Evolutionary conservation across 1,140 invertebrate species (phyloP), one percentile per base, ranked within the genome.

Genomic region (Scaptomyza pallida): DNA sequence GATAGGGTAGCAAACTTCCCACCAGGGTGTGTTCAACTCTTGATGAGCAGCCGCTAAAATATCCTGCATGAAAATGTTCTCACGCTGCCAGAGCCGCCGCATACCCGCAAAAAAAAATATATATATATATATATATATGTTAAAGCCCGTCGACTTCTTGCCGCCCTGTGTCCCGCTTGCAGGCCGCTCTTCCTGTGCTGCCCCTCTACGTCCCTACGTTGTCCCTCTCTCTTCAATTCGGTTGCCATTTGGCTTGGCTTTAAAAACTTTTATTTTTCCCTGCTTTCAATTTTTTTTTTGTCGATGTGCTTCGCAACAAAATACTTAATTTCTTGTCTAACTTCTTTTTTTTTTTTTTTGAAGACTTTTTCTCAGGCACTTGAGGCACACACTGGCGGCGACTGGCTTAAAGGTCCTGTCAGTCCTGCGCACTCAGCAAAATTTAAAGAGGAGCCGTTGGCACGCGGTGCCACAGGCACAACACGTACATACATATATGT

Each of bases 1-100:
- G 78, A 78, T 82, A 72, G 82, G 78, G 78, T 88, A 88, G 78
- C 60, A 79, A 73, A 89, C 83, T 89, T 89, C 78, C 82, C 82
- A 86, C 75, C 82, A 82, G 82, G 82, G 82, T 86, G 82, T 86
- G 82, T 86, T 88, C 78, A 80, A 88, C 82, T 81, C 82, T 78
- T 72, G 82, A 78, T 68, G 71, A 77, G 79, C 78, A 80, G 77
- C 78, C 68, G 73, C 77, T 86, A 80, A 85, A 85, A 85, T 86
- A 86, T 86, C 82, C 81, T 86, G 82, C 81, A 86, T 86, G 72
- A 88, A 86, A 86, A 86, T 88, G 63, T 86, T 86, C 82, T 86
- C 82, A 86, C 82, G 82, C 82, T 86, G 82, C 82, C 76, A 56
- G 52, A 64, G 61, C 54, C 55, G 35, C 54, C 55, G 35, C 54